Base-by-base conservation (phyloP, 2,888 invertebrate genomes). In the Tethea ocularis region DNA sequence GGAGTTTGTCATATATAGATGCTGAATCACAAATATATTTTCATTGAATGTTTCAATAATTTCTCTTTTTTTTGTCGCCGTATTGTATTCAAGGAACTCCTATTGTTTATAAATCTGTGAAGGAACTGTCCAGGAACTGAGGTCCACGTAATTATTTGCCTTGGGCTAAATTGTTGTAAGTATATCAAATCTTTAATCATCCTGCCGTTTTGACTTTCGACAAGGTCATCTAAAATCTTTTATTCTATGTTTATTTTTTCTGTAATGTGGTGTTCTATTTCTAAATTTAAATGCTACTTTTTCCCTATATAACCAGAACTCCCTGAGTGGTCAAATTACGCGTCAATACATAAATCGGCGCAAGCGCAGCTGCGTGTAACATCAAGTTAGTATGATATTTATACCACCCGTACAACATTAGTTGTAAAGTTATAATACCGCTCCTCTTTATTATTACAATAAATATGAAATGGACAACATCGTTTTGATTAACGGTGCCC, bases 401-500 rank as follows among this genome's bases (percentile, higher is more conserved):
- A 66, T 65, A 59, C 75, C 75, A 75, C 75, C 76, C 76, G 69
- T 56, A 61, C 57, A 36, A 65, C 62, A 59, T 60, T 60, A 62
- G 61, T 70, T 66, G 67, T 64, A 68, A 62, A 74, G 69, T 77
- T 79, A 77, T 77, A 67, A 71, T 57, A 65, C 64, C 63, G 68
- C 66, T 71, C 63, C 71, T 61, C 67, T 70, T 78, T 79, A 80
- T 78, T 75, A 74, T 76, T 75, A 72, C 78, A 76, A 81, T 81
- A 81, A 80, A 80, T 78, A 80, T 78, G 71, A 78, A 71, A 69
- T 67, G 71, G 66, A 74, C 75, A 74, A 73, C 74, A 72, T 68
- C 74, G 71, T 71, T 67, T 57, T 61, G 63, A 64, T 59, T 38
- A 59, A 51, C 41, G 15, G 24, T 15, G 36, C 17, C 23, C 46